A percentile compares a stretch with the other conserved stretches of the same genome.
Evolutionary conservation across 2,113 vertebrate species (phyloP).

Genomic region (Dasyurus viverrinus): DNA sequence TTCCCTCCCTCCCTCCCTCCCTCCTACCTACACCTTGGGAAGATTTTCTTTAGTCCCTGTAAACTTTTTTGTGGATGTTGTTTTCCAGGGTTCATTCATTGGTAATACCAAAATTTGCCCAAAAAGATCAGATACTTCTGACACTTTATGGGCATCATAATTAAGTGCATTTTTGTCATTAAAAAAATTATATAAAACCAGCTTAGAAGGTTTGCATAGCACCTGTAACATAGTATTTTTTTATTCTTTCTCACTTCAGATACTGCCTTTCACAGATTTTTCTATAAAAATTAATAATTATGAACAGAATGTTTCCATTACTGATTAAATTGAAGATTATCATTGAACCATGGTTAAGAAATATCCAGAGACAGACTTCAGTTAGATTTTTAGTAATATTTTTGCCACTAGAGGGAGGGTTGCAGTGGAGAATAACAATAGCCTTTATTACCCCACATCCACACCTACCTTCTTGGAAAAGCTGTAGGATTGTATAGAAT

Average conservation of each 20-base stretch:
- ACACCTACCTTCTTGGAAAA: constrained; percentile 4
- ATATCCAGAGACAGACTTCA: neutral
- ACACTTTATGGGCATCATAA: neutral
- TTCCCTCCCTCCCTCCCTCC: too few relatives aligned
- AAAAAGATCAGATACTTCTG: neutral
- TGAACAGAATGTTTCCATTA: neutral
- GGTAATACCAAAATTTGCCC: neutral
- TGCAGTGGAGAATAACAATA: constrained; percentile 5
- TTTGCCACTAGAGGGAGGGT: constrained; percentile 77
- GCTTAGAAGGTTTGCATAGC: neutral
- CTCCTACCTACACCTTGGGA: too few relatives aligned
- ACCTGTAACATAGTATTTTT: constrained; percentile 5
- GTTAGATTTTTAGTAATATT: constrained; percentile 29
- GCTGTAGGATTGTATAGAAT: constrained; percentile 23
- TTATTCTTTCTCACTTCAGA: constrained; percentile 5
- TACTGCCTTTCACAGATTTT: neutral
- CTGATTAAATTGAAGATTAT: neutral
- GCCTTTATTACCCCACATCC: accelerated
- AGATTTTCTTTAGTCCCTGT: neutral
- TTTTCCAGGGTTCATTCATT: constrained; percentile 1
- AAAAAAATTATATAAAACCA: neutral
- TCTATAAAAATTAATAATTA: neutral
- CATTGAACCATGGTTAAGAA: neutral
- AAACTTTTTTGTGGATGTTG: neutral
- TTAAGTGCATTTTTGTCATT: constrained; percentile 5